Conservation (phyloP, 2,797 vertebrate species). For the Dipus sagitta region DNA sequence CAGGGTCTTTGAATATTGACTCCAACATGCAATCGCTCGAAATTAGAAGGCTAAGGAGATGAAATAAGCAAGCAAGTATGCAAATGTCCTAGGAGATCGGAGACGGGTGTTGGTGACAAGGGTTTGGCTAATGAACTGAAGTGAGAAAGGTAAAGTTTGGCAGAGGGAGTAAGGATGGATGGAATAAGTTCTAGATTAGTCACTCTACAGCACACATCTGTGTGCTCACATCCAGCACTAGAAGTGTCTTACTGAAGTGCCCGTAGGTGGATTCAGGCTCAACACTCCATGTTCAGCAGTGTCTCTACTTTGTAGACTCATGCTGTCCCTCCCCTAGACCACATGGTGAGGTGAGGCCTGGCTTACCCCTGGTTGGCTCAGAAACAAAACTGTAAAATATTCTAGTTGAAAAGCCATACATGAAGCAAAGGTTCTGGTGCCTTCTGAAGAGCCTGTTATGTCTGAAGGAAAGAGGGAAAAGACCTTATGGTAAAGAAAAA, state of each 20-base stretch:
- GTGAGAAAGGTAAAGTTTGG: background rate
- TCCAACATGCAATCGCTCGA: background rate
- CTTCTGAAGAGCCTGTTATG: background rate
- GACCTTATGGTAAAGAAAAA: background rate
- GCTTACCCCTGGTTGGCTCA: background rate
- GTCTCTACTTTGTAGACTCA: background rate
- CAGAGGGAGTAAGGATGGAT: background rate
- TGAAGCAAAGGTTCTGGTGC: background rate
- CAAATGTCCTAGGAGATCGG: background rate
- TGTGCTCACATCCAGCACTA: background rate
- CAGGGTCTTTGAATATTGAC: too few relatives aligned
- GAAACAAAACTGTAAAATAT: background rate
- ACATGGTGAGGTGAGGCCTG: too few relatives aligned
- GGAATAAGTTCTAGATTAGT: background rate
- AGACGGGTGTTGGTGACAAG: background rate
- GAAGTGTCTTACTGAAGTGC: background rate
- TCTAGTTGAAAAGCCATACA: background rate
- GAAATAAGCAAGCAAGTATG: background rate
- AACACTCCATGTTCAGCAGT: background rate
- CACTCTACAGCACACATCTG: background rate
- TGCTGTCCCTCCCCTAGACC: background rate
- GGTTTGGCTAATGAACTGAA: background rate
- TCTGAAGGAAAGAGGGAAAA: background rate
- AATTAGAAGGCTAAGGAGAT: background rate
- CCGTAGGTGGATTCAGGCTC: background rate